Evolutionary conservation across 2,888 invertebrate species (phyloP), one percentile per base, ranked within the genome.

Genomic region (Drosophila phalerata): DNA sequence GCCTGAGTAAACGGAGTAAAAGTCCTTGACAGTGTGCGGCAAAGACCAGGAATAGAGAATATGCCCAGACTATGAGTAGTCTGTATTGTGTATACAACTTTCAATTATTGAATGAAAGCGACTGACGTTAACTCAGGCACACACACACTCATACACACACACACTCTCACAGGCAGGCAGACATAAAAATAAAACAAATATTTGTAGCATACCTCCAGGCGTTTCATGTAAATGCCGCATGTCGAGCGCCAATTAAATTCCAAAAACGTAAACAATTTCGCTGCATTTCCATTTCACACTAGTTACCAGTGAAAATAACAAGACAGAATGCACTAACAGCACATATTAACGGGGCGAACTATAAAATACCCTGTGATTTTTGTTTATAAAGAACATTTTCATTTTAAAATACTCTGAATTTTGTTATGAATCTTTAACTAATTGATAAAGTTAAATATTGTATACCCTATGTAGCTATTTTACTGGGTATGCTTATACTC

Each of bases 191-290:
- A 72, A 68, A 81, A 74, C 66, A 79, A 79, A 75, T 65, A 75
- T 73, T 76, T 72, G 64, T 74, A 74, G 90, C 87, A 89, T 89
- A 78, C 75, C 85, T 71, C 48, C 55, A 71, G 86, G 89, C 88
- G 76, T 67, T 64, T 19, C 34, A 34, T 65, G 17, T 38, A 55
- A 62, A 34, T 15, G 69, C 73, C 77, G 86, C 86, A 88, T 84
- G 88, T 77, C 78, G 74, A 60, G 66, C 66, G 67, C 75, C 90
- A 87, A 87, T 89, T 89, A 87, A 84, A 81, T 62, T 57, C 65
- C 25, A 64, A 77, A 70, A 76, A 73, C 74, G 81, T 70, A 79
- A 86, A 86, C 88, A 76, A 85, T 86, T 85, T 73, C 67, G 45
- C 49, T 81, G 71, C 81, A 88, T 88, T 88, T 88, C 67, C 76